Base-by-base conservation (phyloP, 1,140 invertebrate genomes). In the Megalonaias nervosa region DNA sequence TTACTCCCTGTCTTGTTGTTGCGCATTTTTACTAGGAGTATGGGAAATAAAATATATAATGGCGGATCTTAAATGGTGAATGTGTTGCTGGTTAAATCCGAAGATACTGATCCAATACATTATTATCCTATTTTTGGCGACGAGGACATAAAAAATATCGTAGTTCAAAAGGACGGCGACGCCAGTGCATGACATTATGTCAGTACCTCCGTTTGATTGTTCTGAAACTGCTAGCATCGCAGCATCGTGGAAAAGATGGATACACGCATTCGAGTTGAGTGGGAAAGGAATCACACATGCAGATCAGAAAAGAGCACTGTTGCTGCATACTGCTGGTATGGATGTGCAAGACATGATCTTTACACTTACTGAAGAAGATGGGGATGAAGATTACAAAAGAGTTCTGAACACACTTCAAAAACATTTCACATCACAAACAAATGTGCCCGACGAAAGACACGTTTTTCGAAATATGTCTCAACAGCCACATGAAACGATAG, bases 301-400 rank as follows among this genome's bases (percentile, higher is more conserved):
- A 31, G 26, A 4, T 31, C 26, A 31, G 26, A 31, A 73, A 19
- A 61, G 71, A 67, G 74, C 77, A 26, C 68, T 83, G 9, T 73
- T 82, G 23, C 60, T 84, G 16, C 78, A 80, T 61, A 59, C 67
- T 78, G 81, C 81, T 26, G 78, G 81, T 57, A 56, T 74, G n/a
- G 72, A 80, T n/a, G 78, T 79, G 16, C 81, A 83, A 66, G 74
- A 83, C 23, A 77, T 84, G n/a, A 80, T 70, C 64, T 81, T 67
- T 57, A 79, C 75, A 19, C 55, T 74, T 12, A 26, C 55, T 55
- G 73, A 75, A 31, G 48, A 38, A 58, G 73, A n/a, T 17, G 79
- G 57, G 1, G 72, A 73, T 14, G 66, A 68, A 66, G 74, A 64
- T 16, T 80, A 77, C 57, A 67, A n/a, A 19, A 70, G 26, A 74